A percentile compares a stretch with the other conserved stretches of the same genome.
Conservation (phyloP, 2,888 invertebrate species). For the Limenitis camilla region DNA sequence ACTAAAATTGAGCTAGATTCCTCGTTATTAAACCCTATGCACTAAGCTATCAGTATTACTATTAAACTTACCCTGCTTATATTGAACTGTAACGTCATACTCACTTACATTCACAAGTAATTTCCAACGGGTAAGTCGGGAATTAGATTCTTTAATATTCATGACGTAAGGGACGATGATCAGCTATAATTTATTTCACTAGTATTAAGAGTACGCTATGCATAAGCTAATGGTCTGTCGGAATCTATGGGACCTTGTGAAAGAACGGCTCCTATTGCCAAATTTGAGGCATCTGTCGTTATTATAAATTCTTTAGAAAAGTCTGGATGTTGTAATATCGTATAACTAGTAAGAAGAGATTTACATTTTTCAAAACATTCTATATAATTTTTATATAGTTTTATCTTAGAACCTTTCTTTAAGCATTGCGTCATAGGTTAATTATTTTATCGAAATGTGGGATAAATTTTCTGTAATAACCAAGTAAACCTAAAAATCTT, state of each 20-base stretch:
- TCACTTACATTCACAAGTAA: background rate
- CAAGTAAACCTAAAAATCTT: constrained; percentile 5
- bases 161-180: constrained; percentile 2
- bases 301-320: constrained; percentile 28
- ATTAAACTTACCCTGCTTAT: no score
- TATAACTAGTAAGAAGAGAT: constrained; percentile 26
- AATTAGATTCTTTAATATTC: background rate
- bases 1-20: no score
- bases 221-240: constrained; percentile 27
- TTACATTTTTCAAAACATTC: background rate
- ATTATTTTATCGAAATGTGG: constrained; percentile 14
- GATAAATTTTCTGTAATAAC: constrained; percentile 16
- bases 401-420: constrained; percentile 16
- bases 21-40: no score
- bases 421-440: constrained; percentile 18
- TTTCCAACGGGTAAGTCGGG: background rate
- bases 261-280: constrained; percentile 24
- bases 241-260: constrained; percentile 25
- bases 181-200: constrained; percentile 24
- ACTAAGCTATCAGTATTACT: no score
- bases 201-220: constrained; percentile 23
- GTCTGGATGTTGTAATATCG: constrained; percentile 37
- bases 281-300: constrained; percentile 24
- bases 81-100: background rate
- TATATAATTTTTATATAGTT: no score